Evolutionary conservation across 64 coral and sea anemone genomes (phyloP).

Genomic region (Dendronephthya gigantea): DNA sequence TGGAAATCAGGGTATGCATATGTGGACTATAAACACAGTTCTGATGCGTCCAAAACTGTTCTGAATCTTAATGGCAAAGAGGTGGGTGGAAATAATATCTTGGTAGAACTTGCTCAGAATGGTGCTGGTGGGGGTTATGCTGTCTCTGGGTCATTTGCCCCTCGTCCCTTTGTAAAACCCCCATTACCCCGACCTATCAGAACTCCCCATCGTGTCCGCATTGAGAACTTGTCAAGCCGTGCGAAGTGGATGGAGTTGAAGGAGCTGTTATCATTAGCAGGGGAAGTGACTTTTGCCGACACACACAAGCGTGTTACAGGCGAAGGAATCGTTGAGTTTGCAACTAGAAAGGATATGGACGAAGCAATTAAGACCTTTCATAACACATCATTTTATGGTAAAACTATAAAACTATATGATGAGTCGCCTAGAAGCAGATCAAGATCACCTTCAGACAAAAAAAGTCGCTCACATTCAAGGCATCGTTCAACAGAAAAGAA

Average conservation of each 20-base stretch:
- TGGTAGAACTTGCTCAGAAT: slow-evolving; percentile 80
- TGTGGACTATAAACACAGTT: slow-evolving; percentile 67
- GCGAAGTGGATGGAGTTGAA: slow-evolving; percentile 95
- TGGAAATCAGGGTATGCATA: slow-evolving; percentile 89
- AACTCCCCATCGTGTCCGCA: slow-evolving; percentile 56
- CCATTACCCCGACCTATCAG: slow-evolving; percentile 62
- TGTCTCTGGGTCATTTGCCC: slow-evolving; percentile 58
- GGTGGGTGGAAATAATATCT: slow-evolving; percentile 75
- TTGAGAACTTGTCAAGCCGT: slow-evolving; percentile 84
- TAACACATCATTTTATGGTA: slow-evolving; percentile 65
- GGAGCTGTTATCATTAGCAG: slow-evolving; percentile 86
- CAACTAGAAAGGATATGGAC: slow-evolving; percentile 64
- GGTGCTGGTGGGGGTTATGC: slow-evolving; percentile 82
- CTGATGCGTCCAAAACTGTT: slow-evolving; percentile 73
- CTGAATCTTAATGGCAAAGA: slow-evolving; percentile 63
- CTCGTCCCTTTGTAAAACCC: slow-evolving; percentile 40
- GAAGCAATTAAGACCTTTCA: slow-evolving; percentile 59
- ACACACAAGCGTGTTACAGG: slow-evolving; percentile 82
- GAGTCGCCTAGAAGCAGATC: slow-evolving; percentile 50
- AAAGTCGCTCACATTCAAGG: slow-evolving; percentile 26
- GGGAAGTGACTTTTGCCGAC: slow-evolving; percentile 94
- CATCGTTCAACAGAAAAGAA: background rate
- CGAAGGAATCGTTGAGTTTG: slow-evolving; percentile 94
- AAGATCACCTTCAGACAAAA: background rate
- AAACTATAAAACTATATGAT: slow-evolving; percentile 60